Conservation (phyloP, 2,888 invertebrate species). For the Drosophila ustulata region DNA sequence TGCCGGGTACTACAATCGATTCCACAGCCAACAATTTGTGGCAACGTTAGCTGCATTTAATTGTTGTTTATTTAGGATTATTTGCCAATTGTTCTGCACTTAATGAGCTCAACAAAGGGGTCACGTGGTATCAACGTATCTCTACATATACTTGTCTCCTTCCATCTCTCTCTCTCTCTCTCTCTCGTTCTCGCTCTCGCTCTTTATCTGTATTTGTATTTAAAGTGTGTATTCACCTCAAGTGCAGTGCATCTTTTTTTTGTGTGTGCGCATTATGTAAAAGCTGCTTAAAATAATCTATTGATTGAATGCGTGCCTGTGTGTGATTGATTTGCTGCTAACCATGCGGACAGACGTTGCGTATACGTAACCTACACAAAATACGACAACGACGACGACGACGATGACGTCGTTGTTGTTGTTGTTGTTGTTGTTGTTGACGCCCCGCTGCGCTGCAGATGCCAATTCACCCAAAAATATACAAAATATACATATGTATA, state of each 20-base stretch:
- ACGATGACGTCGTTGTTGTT: no score
- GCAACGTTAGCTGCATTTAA: constrained; percentile 8
- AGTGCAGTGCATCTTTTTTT: neutral
- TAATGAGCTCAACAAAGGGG: constrained; percentile 12
- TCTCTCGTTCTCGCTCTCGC: no score
- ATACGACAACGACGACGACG: no score
- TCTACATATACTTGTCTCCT: no score
- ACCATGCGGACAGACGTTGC: constrained; percentile 7
- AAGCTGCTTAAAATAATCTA: constrained; percentile 41
- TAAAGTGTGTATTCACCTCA: neutral
- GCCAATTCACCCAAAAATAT: constrained; percentile 18
- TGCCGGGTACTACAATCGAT: constrained; percentile 1
- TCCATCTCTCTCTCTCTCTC: no score
- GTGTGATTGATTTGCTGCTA: constrained; percentile 41
- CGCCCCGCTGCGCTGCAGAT: constrained; percentile 19
- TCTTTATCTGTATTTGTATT: neutral
- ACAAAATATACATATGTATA: constrained; percentile 11
- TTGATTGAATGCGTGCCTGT: constrained; percentile 32
- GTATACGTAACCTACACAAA: constrained; percentile 24
- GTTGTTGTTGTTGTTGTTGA: neutral
- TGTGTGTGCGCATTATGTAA: constrained; percentile 2
- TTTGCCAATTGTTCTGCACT: constrained; percentile 18
- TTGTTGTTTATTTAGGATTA: constrained; percentile 20
- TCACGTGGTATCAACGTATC: constrained; percentile 12
- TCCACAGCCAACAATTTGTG: constrained; percentile 4